Evolutionary conservation across 37 sponge, comb jelly and placozoan genomes (phyloP), one percentile per base, ranked within the genome.

Genomic region (Geodia barretti): DNA sequence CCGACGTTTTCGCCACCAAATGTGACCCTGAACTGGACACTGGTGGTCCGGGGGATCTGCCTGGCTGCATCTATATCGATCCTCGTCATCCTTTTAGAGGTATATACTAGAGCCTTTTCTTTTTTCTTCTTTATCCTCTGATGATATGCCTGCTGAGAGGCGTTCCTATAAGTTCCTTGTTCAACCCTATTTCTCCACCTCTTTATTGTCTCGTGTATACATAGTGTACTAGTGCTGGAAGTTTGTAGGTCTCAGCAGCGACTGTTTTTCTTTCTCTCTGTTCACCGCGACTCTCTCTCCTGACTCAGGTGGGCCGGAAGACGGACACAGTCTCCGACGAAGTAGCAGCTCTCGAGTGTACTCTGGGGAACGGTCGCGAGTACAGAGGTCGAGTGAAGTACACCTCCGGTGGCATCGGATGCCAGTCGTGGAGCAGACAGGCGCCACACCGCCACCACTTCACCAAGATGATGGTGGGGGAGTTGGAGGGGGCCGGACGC

Each of bases 361-460:
- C 30, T 8, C 23, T 29, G 26, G 79, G 86, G 5, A 73, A 86
- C 63, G 86, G 86, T 0, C 38, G 62, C 9, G 67, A 62, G 1
- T 86, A 86, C 62, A 19, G 30, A 23, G 86, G 86, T 1, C 19
- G 24, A 1, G 29, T 60, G 0, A 11, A n/a, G 1, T n/a, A 23
- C 58, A 86, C 86, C 30, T n/a, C 1, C 32, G 21, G 32, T 23
- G 70, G 70, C 0, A 39, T n/a, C 0, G 66, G 9, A 3, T 86
- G 86, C 41, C 86, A 86, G 58, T 9, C 39, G 4, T 86, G 86
- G 86, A 64, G 1, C 21, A 54, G 60, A 26, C 59, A 73, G 58
- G 23, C 7, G 3, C 79, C 79, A 1, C 79, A 86, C 64, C 11
- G 9, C 1, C 86, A 86, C 62, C 74, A 62, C 32, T 4, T 72